A percentile compares a stretch with the other conserved stretches of the same genome.
phyloP scores from a whole-genome alignment of 2,113 vertebrate genomes.

The Terrapene triunguis region DNA sequence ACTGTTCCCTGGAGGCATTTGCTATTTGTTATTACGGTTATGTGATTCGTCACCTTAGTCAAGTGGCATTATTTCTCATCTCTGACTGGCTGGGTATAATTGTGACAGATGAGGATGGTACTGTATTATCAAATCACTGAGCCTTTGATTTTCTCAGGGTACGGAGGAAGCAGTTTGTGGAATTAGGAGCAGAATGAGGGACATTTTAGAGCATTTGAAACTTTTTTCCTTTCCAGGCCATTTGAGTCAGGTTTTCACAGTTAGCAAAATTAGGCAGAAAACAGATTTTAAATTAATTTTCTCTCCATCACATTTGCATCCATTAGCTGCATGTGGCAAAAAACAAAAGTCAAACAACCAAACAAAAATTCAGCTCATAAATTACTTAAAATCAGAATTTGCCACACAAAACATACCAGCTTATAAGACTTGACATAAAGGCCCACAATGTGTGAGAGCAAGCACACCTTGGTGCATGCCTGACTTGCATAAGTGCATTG shows the following conservation, averaged over 20 bases:
- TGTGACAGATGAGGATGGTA: not conserved
- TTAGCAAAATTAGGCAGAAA: not conserved
- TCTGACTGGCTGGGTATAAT: not conserved
- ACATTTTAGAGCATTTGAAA: not conserved
- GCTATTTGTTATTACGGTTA: not conserved
- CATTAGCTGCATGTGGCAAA: not conserved
- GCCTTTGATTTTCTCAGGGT: not conserved
- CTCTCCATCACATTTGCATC: accelerated
- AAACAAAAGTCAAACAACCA: not conserved
- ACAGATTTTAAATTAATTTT: not conserved
- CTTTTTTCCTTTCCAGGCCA: accelerated
- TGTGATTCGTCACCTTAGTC: not conserved
- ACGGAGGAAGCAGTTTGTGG: accelerated
- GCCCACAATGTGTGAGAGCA: not conserved
- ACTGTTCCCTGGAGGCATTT: not conserved
- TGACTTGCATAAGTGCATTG: not conserved
- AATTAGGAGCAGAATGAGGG: not conserved
- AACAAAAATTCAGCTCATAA: not conserved
- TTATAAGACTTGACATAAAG: not conserved
- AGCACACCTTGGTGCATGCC: not conserved
- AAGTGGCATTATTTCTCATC: not conserved
- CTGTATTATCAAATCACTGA: not conserved
- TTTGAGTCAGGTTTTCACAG: not conserved
- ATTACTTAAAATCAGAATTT: not conserved
- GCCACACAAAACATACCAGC: not conserved